Conservation (phyloP, 37 sponge, comb jelly and placozoan species). For the Oscarella lobularis region DNA sequence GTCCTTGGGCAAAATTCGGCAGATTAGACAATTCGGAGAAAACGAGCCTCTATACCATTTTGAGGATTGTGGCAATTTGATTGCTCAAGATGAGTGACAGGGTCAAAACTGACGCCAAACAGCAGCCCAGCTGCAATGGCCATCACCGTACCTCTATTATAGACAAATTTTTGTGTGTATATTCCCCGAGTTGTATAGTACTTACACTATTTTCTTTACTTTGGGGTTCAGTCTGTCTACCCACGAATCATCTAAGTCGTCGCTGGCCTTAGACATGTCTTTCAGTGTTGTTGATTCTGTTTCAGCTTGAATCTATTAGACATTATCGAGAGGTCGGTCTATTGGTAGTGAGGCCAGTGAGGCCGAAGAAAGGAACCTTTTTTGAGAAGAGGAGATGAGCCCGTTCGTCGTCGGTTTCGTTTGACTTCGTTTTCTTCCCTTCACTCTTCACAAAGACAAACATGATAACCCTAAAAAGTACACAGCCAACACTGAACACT, state of each 20-base stretch:
- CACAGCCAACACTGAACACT: not conserved
- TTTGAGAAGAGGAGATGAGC: no score
- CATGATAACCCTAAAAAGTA: not conserved
- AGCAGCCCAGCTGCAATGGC: slow-evolving; percentile 43
- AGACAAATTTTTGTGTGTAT: no score
- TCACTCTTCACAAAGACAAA: not conserved
- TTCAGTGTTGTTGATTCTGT: no score
- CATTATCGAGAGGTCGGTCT: no score
- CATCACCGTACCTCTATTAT: slow-evolving; percentile 32
- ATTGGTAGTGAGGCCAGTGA: no score
- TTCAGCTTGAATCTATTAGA: no score
- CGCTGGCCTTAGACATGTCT: no score
- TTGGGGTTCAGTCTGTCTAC: slow-evolving; percentile 53
- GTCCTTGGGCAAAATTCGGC: no score
- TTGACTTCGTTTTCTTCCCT: not conserved
- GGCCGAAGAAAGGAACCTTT: no score
- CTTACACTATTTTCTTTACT: no score
- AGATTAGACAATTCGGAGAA: not conserved
- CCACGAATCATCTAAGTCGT: slow-evolving; percentile 51
- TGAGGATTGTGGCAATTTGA: slow-evolving; percentile 30
- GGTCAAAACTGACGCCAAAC: slow-evolving; percentile 35
- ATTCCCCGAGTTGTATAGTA: no score
- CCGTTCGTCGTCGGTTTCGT: not conserved
- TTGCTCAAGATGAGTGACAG: slow-evolving; percentile 34
- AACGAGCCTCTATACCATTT: slow-evolving; percentile 19